phyloP scores from a whole-genome alignment of 2,113 vertebrate species.

The Psittacara wagleri region DNA sequence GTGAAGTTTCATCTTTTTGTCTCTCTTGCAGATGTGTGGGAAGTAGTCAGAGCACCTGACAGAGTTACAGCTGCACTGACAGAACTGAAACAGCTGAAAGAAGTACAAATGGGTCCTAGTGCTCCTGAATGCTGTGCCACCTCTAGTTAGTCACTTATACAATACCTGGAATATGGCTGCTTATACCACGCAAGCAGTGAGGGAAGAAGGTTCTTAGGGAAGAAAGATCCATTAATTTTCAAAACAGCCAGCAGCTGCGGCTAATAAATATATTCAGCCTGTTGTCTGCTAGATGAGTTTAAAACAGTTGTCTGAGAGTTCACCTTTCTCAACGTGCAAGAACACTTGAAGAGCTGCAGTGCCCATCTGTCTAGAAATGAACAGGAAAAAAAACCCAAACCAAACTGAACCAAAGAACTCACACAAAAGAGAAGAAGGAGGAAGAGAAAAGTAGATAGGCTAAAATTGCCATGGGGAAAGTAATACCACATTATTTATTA shows the following conservation, averaged over 20 bases:
- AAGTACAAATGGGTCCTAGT: neutral
- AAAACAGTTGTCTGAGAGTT: neutral
- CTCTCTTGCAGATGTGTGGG: neutral
- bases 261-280: neutral
- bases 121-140: neutral
- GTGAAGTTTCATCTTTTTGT: neutral
- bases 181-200: neutral
- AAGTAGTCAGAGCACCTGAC: neutral
- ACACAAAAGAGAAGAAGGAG: neutral
- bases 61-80: neutral
- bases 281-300: neutral
- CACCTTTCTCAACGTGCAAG: neutral
- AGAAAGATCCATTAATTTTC: neutral
- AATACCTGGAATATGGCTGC: rapidly evolving
- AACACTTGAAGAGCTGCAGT: neutral
- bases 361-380: neutral
- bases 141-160: neutral
- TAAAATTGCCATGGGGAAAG: neutral
- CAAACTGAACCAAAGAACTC: neutral
- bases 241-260: neutral
- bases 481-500: neutral
- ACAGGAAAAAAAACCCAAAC: neutral
- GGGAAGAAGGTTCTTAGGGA: neutral
- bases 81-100: neutral
- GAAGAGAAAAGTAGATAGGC: neutral